Percentiles rank a stretch among this genome's conserved stretches.
phyloP scores from a whole-genome alignment of 1,140 invertebrate genomes.

The Rhagoletis zephyria region DNA sequence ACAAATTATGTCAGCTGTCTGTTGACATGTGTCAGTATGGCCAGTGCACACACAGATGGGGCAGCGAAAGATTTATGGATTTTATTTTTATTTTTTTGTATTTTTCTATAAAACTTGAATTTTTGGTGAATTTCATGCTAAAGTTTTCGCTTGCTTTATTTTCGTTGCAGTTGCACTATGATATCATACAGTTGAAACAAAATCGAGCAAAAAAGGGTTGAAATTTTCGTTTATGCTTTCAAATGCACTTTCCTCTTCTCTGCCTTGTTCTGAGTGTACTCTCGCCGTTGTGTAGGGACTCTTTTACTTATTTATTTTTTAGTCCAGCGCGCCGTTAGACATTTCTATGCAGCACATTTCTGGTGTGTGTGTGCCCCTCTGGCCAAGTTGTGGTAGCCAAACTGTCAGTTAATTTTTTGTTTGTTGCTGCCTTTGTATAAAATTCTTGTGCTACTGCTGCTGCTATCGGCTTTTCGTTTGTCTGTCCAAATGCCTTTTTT shows the following conservation, averaged over 20 bases:
- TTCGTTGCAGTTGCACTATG: background rate
- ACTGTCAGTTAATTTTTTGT: slow-evolving; percentile 8
- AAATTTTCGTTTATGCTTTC: background rate
- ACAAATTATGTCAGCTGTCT: slow-evolving; percentile 50
- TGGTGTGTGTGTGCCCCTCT: background rate
- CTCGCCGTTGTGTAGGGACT: background rate
- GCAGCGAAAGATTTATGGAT: background rate
- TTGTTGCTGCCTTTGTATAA: slow-evolving; percentile 25
- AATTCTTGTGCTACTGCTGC: slow-evolving; percentile 26
- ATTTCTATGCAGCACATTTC: background rate
- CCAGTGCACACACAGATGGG: background rate
- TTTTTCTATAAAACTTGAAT: background rate
- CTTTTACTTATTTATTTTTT: slow-evolving; percentile 11
- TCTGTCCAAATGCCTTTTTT: background rate
- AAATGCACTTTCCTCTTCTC: background rate
- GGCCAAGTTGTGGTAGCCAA: background rate
- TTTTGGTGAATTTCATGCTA: slow-evolving; percentile 9
- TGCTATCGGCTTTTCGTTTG: background rate
- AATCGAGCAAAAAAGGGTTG: slow-evolving; percentile 29
- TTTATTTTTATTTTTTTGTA: background rate
- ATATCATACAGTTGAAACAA: background rate
- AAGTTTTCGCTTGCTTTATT: background rate
- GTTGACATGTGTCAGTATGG: slow-evolving; percentile 51
- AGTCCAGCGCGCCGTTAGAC: background rate
- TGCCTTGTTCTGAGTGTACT: background rate